Evolutionary conservation across 2,797 vertebrate genomes (phyloP), one percentile per base, ranked within the genome.

Genomic region (Molossus alvarezi): DNA sequence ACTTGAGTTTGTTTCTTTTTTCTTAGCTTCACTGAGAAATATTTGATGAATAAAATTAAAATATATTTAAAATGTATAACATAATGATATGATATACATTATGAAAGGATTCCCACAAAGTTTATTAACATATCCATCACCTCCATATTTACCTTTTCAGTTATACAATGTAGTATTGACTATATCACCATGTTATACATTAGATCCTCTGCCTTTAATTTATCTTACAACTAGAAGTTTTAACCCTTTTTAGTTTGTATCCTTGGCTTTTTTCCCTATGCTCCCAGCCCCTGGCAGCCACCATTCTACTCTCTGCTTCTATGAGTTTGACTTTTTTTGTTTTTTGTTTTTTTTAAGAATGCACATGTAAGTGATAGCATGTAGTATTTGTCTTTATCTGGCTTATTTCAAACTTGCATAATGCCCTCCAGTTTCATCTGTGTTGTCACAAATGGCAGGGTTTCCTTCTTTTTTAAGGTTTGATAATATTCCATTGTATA

Each of bases 191-290:
- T 33, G 33, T 29, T 55, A 55, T 33, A 41, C 58, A 41, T 37
- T 55, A 83, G 48, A 55, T 65, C 48, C 51, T 83, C n/a, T 65
- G 90, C 21, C 58, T n/a, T 83, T 91, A 73, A 84, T 41, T 91
- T 13, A n/a, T 83, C 69, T 25, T 55, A 25, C 48, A 53, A 5
- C 33, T 75, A 91, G 72, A 33, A 21, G 25, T 91, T 55, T 91
- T 58, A 41, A 75, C 90, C 21, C 41, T 83, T 55, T 55, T 75
- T 64, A n/a, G 67, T 67, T n/a, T 67, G 29, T 67, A 67, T 13
- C 67, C 60, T 91, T 27, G 5, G 1, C 2, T 15, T 75, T 83
- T 53, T 65, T 75, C 58, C 48, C 45, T 29, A n/a, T 4, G n/a
- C 45, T 29, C 25, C 5, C 18, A 64, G 33, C 1, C 45, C 33